Base-by-base conservation (phyloP, 2,797 vertebrate species). In the Botia almorhae region DNA sequence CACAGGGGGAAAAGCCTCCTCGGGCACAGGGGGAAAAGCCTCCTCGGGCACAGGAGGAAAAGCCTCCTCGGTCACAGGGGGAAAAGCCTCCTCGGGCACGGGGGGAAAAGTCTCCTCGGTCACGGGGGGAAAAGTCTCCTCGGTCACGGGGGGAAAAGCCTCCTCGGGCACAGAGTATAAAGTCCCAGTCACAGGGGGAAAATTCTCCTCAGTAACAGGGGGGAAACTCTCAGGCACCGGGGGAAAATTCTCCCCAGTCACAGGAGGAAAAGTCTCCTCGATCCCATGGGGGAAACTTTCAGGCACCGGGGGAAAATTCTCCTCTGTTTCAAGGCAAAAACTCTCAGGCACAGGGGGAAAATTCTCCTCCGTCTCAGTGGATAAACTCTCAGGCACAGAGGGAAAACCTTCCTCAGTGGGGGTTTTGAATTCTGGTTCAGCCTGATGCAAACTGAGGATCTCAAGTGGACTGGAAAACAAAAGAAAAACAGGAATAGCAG, bases 391-490 rank as follows among this genome's bases (percentile, higher is more conserved):
- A 29, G 51, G 43, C 1, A n/a, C 43, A n/a, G 56, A n/a, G 5
- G 68, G 68, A 0, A 79, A 79, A 64, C 16, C 26, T n/a, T 79
- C 77, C 60, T 64, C 91, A 76, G 88, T 86, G 0, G 92, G 91
- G 70, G 89, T 93, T 33, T 78, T 70, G 89, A 93, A 92, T 85
- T 92, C 91, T 29, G 51, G 76, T 60, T 87, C 83, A 55, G 77
- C 85, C 55, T 92, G 89, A 85, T 93, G 91, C 80, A 89, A 93
- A 60, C 90, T 89, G 84, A 94, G 82, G 69, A 86, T 90, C 78
- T 89, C 89, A 85, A 94, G 83, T 51, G 91, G 88, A 87, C 94
- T 94, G 87, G n/a, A 84, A 65, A 80, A 61, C 87, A 81, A 82
- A 81, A 61, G 23, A 61, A 14, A 82, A 71, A 72, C 21, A 73